Evolutionary conservation across 2,888 invertebrate species (phyloP).

Genomic region (Bhutanitis thaidina): DNA sequence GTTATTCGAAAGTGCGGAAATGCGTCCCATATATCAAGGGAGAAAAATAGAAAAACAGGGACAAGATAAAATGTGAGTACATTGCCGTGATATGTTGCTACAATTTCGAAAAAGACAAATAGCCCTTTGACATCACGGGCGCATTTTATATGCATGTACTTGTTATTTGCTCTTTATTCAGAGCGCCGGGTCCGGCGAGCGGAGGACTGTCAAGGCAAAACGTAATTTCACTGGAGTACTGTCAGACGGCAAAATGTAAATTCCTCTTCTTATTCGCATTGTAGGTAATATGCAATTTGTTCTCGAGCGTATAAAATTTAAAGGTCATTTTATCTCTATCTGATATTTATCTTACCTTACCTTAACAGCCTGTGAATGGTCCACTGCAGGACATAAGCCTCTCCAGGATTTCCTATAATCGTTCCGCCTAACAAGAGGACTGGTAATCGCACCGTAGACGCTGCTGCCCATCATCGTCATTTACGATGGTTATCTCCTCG

Average conservation of each 20-base stretch:
- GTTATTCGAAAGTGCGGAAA: slow-evolving; percentile 75
- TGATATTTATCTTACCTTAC: slow-evolving; percentile 1
- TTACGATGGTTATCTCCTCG: no score
- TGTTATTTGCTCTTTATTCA: slow-evolving; percentile 27
- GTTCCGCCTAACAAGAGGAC: no score
- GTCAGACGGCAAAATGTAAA: slow-evolving; percentile 20
- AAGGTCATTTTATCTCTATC: slow-evolving; percentile 9
- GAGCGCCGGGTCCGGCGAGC: slow-evolving; percentile 20
- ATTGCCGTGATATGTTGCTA: slow-evolving; percentile 66
- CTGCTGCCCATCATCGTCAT: no score
- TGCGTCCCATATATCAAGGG: slow-evolving; percentile 75
- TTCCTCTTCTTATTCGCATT: slow-evolving; percentile 19
- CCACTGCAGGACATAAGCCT: no score
- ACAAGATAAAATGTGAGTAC: slow-evolving; percentile 68
- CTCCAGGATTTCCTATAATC: no score
- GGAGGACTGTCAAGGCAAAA: slow-evolving; percentile 22
- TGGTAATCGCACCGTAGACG: no score
- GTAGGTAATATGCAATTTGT: slow-evolving; percentile 21
- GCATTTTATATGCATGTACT: slow-evolving; percentile 52
- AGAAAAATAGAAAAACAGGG: slow-evolving; percentile 72
- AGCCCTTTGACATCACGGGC: slow-evolving; percentile 51
- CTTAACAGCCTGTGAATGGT: no score
- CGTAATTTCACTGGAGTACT: slow-evolving; percentile 22
- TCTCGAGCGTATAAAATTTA: slow-evolving; percentile 6
- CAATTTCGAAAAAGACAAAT: slow-evolving; percentile 67